Evolutionary conservation across 2,113 vertebrate species (phyloP).

Genomic region (Penelope pileata): DNA sequence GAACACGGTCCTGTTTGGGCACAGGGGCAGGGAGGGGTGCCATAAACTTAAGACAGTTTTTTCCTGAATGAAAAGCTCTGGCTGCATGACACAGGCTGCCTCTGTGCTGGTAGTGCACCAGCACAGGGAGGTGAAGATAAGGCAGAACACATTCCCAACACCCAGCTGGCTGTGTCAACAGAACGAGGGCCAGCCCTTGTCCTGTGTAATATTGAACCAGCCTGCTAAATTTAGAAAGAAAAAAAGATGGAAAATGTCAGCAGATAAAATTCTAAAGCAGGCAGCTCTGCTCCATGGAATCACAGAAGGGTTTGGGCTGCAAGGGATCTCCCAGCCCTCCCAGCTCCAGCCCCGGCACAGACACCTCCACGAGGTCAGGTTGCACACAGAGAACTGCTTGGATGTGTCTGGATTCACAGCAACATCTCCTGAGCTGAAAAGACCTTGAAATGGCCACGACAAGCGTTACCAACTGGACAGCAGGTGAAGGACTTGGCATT

Average conservation of each 20-base stretch:
- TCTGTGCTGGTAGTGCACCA: background rate
- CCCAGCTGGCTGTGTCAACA: background rate
- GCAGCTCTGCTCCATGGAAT: background rate
- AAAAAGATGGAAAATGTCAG: background rate
- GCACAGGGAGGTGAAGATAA: background rate
- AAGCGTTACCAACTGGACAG: background rate
- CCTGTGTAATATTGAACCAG: background rate
- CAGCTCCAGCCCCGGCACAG: background rate
- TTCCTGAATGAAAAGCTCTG: background rate
- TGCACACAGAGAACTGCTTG: background rate
- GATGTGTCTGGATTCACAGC: fast-evolving
- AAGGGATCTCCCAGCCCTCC: background rate
- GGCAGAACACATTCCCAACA: background rate
- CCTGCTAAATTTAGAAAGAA: background rate
- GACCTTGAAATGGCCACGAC: background rate
- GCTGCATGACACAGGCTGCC: background rate
- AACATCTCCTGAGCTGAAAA: background rate
- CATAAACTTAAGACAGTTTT: fast-evolving
- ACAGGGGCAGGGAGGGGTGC: fast-evolving
- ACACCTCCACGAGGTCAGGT: background rate
- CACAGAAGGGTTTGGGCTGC: background rate
- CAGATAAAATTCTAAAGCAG: background rate
- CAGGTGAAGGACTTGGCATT: background rate
- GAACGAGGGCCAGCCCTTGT: background rate
- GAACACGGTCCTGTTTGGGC: background rate